Base-by-base conservation (phyloP, 2,113 vertebrate genomes). In the Bos indicus region DNA sequence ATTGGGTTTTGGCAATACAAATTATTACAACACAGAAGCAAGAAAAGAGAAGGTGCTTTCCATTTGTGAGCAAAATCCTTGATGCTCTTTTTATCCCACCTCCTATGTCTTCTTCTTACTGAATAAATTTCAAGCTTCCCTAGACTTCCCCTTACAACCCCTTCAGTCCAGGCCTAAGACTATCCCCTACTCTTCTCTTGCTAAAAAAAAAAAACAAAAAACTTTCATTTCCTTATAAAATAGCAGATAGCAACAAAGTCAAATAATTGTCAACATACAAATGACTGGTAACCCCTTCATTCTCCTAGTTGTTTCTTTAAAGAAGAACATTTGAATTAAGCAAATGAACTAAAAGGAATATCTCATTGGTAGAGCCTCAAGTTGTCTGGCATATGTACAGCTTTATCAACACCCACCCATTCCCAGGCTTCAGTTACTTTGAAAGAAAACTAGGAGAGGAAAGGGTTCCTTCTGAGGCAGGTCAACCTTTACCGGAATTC, bases 11-110 rank as follows among this genome's bases (percentile, higher is more conserved):
- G 4, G 74, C 46, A 90, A 87, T 48, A 83, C 17, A 78, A 87
- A 86, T 87, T 23, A 54, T 86, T 56, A 5, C n/a, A 87, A 94
- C 71, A 67, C 30, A 90, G 21, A 93, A 90, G n/a, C 33, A 92
- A 57, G 48, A 91, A 95, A 82, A 84, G 60, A 40, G 59, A 91
- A 93, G 36, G 48, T 43, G 28, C 48, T 92, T 94, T n/a, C 15
- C 28, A 28, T 56, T 94, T 87, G 84, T 71, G 17, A 91, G 77
- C 67, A 92, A 94, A 92, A 86, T 52, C 21, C 43, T 10, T 14
- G 10, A 40, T 56, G 21, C 15, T 43, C 36, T n/a, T 52, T 60
- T 86, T 30, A 90, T 94, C 85, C 40, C n/a, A 71, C 3, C 40
- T 40, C 74, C 62, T 43, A 33, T 21, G 56, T 51, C 33, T 23